A percentile compares a stretch with the other conserved stretches of the same genome.
Conservation (phyloP, 2,113 vertebrate genomes). For the Mus musculus region DNA sequence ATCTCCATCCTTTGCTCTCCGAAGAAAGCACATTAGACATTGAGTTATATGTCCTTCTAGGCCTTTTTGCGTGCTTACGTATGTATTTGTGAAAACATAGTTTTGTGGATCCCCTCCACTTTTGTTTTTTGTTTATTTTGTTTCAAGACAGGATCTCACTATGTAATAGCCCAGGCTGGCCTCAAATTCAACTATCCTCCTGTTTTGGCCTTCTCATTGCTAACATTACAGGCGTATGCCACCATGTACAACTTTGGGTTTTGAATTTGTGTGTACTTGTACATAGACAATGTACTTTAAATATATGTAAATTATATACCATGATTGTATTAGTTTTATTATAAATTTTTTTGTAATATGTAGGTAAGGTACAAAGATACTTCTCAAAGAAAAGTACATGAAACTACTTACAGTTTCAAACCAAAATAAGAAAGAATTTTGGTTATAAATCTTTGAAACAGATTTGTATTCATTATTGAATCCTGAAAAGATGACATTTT, state of each 20-base stretch:
- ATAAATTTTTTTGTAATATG: slow-evolving; percentile 24
- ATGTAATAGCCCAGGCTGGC: background rate
- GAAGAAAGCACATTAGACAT: background rate
- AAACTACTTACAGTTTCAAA: slow-evolving; percentile 53
- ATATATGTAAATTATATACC: background rate
- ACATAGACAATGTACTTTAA: background rate
- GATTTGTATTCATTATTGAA: slow-evolving; percentile 23
- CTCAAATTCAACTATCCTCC: background rate
- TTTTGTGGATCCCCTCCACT: background rate
- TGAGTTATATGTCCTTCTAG: slow-evolving; percentile 29
- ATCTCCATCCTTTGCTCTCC: background rate
- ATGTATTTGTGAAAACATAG: slow-evolving; percentile 43
- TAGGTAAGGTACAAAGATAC: slow-evolving; percentile 1
- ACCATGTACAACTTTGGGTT: background rate
- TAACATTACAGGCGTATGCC: background rate
- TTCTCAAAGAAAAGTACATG: slow-evolving; percentile 55
- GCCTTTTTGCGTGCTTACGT: slow-evolving; percentile 30
- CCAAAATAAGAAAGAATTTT: slow-evolving; percentile 57
- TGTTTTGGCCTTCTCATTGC: background rate
- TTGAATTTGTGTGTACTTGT: background rate
- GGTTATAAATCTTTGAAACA: slow-evolving; percentile 38
- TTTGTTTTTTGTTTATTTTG: background rate
- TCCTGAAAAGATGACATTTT: background rate
- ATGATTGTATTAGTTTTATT: slow-evolving; percentile 41
- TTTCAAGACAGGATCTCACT: background rate